Evolutionary conservation across 53 echinoderm and acorn worm species (phyloP).

Genomic region (Apostichopus leukothele): DNA sequence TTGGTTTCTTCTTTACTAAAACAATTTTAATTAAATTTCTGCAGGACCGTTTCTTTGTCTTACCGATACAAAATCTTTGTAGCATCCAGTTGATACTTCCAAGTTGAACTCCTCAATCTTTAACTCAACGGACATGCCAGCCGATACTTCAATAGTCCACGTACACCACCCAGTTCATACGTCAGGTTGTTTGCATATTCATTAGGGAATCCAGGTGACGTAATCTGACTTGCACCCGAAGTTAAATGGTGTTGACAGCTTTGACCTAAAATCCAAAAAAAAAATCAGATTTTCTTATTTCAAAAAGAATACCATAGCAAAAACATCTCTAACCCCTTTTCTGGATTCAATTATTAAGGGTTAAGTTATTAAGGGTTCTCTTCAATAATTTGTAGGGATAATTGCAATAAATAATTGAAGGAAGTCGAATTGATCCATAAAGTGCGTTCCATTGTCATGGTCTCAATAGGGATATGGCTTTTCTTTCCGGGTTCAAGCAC

Average conservation of each 20-base stretch:
- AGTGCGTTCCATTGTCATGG: too few species aligned
- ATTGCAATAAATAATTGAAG: too few species aligned
- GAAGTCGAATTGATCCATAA: too few species aligned
- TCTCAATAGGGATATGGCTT: too few species aligned
- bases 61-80: not conserved
- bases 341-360: too few species aligned
- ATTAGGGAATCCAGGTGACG: not conserved
- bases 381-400: too few species aligned
- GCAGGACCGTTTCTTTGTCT: not conserved
- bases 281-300: not conserved
- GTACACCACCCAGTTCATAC: too few species aligned
- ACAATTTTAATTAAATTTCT: not conserved
- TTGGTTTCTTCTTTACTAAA: not conserved
- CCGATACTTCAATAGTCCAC: not conserved
- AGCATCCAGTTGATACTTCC: not conserved
- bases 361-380: too few species aligned
- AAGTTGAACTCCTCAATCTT: not conserved
- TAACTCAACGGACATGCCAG: not conserved
- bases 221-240: not conserved
- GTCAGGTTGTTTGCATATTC: not conserved
- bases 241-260: not conserved
- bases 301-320: too few species aligned
- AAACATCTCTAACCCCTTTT: too few species aligned
- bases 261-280: not conserved
- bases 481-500: too few species aligned